Evolutionary conservation across 2,113 vertebrate species (phyloP), one percentile per base, ranked within the genome.

Genomic region (Rhinolophus ferrumequinum): DNA sequence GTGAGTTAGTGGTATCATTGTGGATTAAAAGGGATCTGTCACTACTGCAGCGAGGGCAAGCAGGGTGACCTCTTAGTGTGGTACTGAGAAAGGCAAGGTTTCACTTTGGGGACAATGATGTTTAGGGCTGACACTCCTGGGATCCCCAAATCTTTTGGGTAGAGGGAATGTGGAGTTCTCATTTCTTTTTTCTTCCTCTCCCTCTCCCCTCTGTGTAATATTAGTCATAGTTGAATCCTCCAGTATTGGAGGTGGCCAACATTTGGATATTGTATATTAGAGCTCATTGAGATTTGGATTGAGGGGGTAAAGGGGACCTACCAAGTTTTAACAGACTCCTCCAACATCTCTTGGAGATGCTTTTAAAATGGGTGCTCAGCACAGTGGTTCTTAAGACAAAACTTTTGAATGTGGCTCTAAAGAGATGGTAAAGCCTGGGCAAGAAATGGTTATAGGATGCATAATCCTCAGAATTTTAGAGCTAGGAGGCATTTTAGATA

Each of bases 21-120:
- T 89, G 24, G 26, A 73, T 88, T 96, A 73, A 97, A 91, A 50
- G 30, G 21, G 28, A 92, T 54, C 28, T 83, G 16, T 79, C 35
- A 15, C 35, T 84, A 81, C 26, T 69, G 33, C 14, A 83, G 13
- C 86, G 79, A 91, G 52, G 12, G 8, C 1, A 77, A 81, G 15
- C 30, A 86, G 26, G 54, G 8, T 88, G 56, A 77, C 93, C 7
- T 81, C 54, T 58, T 12, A 47, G 19, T 84, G 50, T 92, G 38
- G 33, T 81, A 89, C 52, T 38, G 38, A 81, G 56, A 83, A 93
- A 77, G 18, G 4, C 19, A 82, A 88, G 56, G 33, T 12, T 81
- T 93, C 60, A 44, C 13, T 22, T 54, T 86, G 52, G 19, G 26
- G 41, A 5, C 16, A 91, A 14, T 77, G 30, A 70, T 96, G 11